Evolutionary conservation across 2,113 vertebrate genomes (phyloP).

Genomic region (Nycticebus coucang): DNA sequence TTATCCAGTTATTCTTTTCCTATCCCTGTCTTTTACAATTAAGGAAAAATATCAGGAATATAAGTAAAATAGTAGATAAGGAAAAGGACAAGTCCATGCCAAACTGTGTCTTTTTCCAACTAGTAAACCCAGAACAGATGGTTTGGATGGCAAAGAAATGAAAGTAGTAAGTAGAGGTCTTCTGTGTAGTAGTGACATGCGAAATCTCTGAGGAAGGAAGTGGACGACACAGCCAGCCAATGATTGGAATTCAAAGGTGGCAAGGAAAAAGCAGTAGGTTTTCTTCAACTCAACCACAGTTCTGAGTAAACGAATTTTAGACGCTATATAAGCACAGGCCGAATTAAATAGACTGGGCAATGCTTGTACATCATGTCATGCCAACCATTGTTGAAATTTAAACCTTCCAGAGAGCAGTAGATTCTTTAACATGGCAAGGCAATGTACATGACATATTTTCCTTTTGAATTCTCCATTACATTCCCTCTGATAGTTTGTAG

Average conservation of each 20-base stretch:
- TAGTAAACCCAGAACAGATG: background rate
- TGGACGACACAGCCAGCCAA: background rate
- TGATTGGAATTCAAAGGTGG: background rate
- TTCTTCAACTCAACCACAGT: background rate
- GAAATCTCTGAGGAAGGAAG: background rate
- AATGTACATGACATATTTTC: slow-evolving; percentile 61
- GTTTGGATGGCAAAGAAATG: background rate
- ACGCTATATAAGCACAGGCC: slow-evolving; percentile 37
- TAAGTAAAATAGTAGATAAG: slow-evolving; percentile 29
- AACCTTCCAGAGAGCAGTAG: slow-evolving; percentile 3
- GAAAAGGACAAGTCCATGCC: background rate
- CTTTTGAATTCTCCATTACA: slow-evolving; percentile 52
- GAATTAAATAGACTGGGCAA: slow-evolving; percentile 22
- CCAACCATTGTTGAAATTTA: slow-evolving; percentile 55
- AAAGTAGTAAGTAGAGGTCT: background rate
- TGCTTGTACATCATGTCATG: slow-evolving; percentile 13
- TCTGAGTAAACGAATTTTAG: background rate
- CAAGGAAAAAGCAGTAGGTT: background rate
- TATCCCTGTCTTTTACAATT: background rate
- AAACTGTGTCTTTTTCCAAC: slow-evolving; percentile 13
- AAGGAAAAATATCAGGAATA: background rate
- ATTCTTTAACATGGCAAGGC: slow-evolving; percentile 49
- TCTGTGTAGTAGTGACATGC: background rate
- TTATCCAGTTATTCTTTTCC: background rate
- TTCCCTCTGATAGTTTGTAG: slow-evolving; percentile 15